phyloP scores from a whole-genome alignment of 1,140 invertebrate genomes.

The Scaptomyza montana region DNA sequence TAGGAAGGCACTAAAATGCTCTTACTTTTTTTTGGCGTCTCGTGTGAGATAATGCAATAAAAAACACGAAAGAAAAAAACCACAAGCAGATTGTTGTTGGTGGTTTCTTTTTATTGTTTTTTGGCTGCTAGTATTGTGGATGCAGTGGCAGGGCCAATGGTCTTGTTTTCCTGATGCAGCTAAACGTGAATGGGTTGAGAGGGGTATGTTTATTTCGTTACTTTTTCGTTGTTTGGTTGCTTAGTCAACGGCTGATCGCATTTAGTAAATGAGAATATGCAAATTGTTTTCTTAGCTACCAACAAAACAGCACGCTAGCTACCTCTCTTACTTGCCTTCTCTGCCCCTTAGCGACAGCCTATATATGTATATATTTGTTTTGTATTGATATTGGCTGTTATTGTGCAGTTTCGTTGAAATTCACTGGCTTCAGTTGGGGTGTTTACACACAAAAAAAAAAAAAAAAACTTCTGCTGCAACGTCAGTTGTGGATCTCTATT shows the following conservation, averaged over 20 bases:
- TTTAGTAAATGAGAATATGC: constrained; percentile 44
- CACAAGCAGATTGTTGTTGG: neutral
- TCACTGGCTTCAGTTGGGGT: constrained; percentile 57
- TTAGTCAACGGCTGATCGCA: constrained; percentile 61
- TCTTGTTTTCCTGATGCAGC: neutral
- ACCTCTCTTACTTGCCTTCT: constrained; percentile 1
- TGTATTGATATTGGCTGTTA: no score
- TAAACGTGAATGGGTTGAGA: neutral
- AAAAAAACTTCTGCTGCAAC: constrained; percentile 38
- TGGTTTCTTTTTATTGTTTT: neutral
- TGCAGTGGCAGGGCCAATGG: constrained; percentile 18
- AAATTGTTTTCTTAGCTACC: constrained; percentile 75
- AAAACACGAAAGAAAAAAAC: neutral
- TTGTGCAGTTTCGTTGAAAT: constrained; percentile 27
- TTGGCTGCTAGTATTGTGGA: neutral
- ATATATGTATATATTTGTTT: constrained; percentile 17
- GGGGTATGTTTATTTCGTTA: neutral
- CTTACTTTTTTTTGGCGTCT: constrained; percentile 58
- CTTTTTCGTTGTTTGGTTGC: constrained; percentile 44
- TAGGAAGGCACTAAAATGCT: constrained; percentile 10
- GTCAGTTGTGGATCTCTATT: constrained; percentile 5
- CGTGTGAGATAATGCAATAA: constrained; percentile 45
- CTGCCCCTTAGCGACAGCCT: constrained; percentile 31
- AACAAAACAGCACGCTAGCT: constrained; percentile 32
- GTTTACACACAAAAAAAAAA: constrained; percentile 53